Evolutionary conservation across 2,797 vertebrate species (phyloP).

Genomic region (Champsocephalus gunnari): DNA sequence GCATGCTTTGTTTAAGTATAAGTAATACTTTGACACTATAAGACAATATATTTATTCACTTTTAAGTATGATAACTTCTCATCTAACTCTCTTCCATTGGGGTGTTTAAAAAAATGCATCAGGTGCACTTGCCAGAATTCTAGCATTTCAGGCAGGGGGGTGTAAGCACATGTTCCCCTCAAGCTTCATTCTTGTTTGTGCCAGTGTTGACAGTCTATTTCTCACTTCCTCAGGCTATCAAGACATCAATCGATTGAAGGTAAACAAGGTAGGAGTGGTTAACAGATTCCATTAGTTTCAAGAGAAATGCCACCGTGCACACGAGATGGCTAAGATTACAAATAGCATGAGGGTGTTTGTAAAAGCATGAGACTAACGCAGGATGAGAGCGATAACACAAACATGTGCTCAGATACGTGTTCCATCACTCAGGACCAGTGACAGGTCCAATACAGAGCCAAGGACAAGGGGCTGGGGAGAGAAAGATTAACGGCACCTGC

Average conservation of each 20-base stretch:
- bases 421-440: conserved; percentile 45
- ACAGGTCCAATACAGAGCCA: conserved; percentile 48
- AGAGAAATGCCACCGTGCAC: neutral
- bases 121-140: too few species aligned
- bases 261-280: conserved; percentile 15
- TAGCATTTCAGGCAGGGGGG: too few species aligned
- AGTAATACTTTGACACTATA: neutral
- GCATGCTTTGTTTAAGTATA: neutral
- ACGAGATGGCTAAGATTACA: conserved; percentile 37
- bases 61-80: too few species aligned
- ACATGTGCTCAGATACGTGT: conserved; percentile 36
- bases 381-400: conserved; percentile 40
- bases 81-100: too few species aligned
- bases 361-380: conserved; percentile 9
- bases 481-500: conserved; percentile 42
- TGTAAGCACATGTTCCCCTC: neutral
- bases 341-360: neutral
- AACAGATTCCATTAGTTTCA: conserved; percentile 20
- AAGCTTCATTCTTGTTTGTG: neutral
- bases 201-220: neutral
- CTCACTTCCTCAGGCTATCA: neutral
- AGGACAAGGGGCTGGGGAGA: conserved; percentile 26
- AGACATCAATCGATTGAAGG: conserved; percentile 14
- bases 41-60: neutral
- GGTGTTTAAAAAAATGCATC: too few species aligned